These are phyloP conservation scores for Drosophila bocki DNA, from an alignment of 1,140 invertebrate species.

Conservation along the genomic window DNA sequence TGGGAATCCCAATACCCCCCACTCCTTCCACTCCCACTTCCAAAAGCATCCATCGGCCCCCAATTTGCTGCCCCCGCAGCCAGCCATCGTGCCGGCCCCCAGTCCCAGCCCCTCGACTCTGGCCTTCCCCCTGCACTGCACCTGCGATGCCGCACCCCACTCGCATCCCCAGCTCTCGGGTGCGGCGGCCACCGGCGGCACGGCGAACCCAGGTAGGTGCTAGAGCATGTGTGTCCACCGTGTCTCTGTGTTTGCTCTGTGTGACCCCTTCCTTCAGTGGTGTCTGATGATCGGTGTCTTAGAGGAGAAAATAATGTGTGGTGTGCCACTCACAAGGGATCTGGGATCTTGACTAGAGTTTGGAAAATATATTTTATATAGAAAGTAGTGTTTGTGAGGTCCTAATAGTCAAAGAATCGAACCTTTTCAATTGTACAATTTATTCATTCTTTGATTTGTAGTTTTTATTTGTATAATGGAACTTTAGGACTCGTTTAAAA, in stretches of 20 bases:
- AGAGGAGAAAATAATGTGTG: slow-evolving; percentile 21
- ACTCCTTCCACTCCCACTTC: slow-evolving; percentile 80
- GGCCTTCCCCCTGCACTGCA: slow-evolving; percentile 81
- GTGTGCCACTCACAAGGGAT: slow-evolving; percentile 34
- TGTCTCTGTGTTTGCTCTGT: slow-evolving; percentile 26
- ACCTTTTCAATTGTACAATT: not conserved
- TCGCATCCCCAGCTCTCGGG: slow-evolving; percentile 50
- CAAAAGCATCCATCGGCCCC: slow-evolving; percentile 84
- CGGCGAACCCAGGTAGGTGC: slow-evolving; percentile 85
- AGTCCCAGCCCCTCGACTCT: slow-evolving; percentile 83
- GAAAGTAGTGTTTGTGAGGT: too few species aligned
- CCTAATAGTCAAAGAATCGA: too few species aligned
- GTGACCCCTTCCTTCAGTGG: slow-evolving; percentile 30
- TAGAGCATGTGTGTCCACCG: slow-evolving; percentile 80
- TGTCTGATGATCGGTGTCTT: slow-evolving; percentile 47
- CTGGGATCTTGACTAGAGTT: not conserved
- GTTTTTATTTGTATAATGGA: not conserved
- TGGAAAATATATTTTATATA: too few species aligned
- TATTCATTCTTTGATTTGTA: not conserved
- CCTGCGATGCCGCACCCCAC: slow-evolving; percentile 73
- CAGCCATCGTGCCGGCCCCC: slow-evolving; percentile 63
- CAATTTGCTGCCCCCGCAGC: slow-evolving; percentile 74
- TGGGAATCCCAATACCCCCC: slow-evolving; percentile 27
- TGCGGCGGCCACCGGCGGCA: slow-evolving; percentile 55
- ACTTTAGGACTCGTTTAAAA: not conserved